Evolutionary conservation across 1,140 invertebrate genomes (phyloP), one percentile per base, ranked within the genome.

Genomic region (Caenorhabditis remanei): DNA sequence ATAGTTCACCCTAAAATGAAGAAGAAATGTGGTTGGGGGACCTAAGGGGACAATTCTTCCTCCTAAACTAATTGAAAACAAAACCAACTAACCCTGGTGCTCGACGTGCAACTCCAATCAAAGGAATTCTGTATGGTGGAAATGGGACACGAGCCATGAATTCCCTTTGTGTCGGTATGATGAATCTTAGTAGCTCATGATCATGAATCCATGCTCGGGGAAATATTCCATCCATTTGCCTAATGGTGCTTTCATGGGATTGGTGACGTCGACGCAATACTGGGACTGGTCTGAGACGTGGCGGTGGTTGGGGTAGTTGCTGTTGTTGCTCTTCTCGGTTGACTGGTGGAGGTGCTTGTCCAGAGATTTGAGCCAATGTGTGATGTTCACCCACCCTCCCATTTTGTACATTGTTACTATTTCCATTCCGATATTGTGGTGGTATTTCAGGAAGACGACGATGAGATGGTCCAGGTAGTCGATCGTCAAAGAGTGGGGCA

Each of bases 121-220:
- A 24, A 24, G 71, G 71, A 13, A 79, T 50, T 24, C 46, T 79
- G 46, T 79, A 79, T 13, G 71, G 71, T n/a, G 71, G 71, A 50
- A 21, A 79, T 24, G 46, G 46, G 13, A 79, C 9, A 3, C n/a
- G 16, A n/a, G n/a, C 71, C 67, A 71, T 24, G 40, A 43, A n/a
- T 19, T 24, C 46, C 14, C 46, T 53, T 50, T 50, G 32, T 6
- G 40, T 50, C 1, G 71, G 71, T 24, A 79, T n/a, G 2, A 79
- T 79, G n/a, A 79, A 79, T 16, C 71, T n/a, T 11, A 79, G 14
- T 19, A 5, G 71, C 40, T 48, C n/a, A 8, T 71, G 65, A 32
- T 71, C 40, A 14, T 9, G 9, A 24, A 19, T 24, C 46, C 32
- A 32, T 32, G 32, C 32, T 32, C 32, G 32, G 32, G 32, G 32